Evolutionary conservation across 2,888 invertebrate species (phyloP).

Genomic region (Ormyrus thymus): DNA sequence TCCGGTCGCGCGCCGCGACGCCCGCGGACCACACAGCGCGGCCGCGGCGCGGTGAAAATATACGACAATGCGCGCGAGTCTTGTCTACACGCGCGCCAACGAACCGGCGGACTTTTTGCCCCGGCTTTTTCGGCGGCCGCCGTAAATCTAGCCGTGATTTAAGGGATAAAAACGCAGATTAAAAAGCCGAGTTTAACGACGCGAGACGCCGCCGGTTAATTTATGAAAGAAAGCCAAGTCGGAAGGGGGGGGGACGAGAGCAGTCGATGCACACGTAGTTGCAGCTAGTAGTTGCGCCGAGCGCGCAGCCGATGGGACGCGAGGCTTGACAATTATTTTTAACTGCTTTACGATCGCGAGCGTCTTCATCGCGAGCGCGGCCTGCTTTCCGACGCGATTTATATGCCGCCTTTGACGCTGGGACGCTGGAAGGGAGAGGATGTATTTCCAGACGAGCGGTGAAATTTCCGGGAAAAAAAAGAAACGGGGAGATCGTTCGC

Average conservation of each 20-base stretch:
- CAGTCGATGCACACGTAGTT: conserved; percentile 28
- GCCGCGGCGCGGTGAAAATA: conserved; percentile 71
- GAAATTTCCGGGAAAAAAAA: no score
- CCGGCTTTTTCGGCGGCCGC: conserved; percentile 27
- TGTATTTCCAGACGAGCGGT: no score
- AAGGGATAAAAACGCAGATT: conserved; percentile 49
- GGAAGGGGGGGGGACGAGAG: conserved; percentile 30
- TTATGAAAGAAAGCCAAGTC: conserved; percentile 55
- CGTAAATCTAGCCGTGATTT: conserved; percentile 53
- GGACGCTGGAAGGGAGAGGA: background rate
- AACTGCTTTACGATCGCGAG: conserved; percentile 42
- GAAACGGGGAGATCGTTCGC: no score
- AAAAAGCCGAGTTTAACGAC: conserved; percentile 55
- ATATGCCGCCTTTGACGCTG: conserved; percentile 16
- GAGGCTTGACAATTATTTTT: conserved; percentile 53
- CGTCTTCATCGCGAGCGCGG: conserved; percentile 3
- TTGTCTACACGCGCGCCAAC: conserved; percentile 55
- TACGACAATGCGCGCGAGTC: conserved; percentile 64
- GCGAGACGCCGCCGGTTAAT: conserved; percentile 45
- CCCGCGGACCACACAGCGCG: background rate
- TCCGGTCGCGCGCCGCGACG: conserved; percentile 8
- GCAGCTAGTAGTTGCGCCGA: no score
- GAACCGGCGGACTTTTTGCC: conserved; percentile 27
- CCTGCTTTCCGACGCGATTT: conserved; percentile 3
- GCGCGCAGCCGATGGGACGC: no score